Evolutionary conservation across 2,113 vertebrate genomes (phyloP).

Genomic region (Talpa occidentalis): DNA sequence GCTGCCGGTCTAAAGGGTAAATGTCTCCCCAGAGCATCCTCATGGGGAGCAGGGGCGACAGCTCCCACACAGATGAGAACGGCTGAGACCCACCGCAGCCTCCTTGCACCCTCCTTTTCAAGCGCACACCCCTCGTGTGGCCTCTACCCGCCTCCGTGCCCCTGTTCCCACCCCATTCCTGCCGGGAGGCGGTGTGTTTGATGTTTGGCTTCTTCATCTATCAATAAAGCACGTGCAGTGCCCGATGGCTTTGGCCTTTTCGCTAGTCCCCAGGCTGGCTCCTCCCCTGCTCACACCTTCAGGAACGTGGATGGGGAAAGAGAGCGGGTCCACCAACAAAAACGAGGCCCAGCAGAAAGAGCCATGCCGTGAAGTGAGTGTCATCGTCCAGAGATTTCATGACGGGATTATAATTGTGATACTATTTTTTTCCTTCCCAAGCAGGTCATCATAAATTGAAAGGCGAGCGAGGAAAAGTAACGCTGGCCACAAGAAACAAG

Average conservation of each 20-base stretch:
- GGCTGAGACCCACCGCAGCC: background rate
- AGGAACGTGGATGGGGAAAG: constrained; percentile 62
- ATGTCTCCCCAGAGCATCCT: background rate
- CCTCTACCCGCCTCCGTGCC: constrained; percentile 11
- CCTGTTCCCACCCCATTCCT: too few species aligned
- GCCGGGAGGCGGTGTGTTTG: background rate
- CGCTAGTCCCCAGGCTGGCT: constrained; percentile 72
- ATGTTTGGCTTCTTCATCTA: constrained; percentile 71
- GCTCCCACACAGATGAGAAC: background rate
- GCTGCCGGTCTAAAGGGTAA: too few species aligned
- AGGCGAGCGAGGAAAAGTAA: constrained; percentile 42
- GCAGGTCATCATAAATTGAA: constrained; percentile 51
- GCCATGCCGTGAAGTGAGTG: constrained; percentile 77
- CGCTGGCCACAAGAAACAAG: constrained; percentile 17
- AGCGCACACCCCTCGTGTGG: background rate
- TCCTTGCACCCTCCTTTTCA: background rate
- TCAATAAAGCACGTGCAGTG: constrained; percentile 66
- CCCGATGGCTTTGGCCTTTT: constrained; percentile 81
- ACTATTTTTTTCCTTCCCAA: constrained; percentile 64
- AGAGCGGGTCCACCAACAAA: constrained; percentile 67
- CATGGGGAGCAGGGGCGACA: background rate
- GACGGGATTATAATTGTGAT: constrained; percentile 75
- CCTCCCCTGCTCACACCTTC: constrained; percentile 74
- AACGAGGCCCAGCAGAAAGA: constrained; percentile 67
- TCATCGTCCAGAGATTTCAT: constrained; percentile 47